Evolutionary conservation across 2,113 vertebrate genomes (phyloP).

Genomic region (Forbesichthys papilliferus): DNA sequence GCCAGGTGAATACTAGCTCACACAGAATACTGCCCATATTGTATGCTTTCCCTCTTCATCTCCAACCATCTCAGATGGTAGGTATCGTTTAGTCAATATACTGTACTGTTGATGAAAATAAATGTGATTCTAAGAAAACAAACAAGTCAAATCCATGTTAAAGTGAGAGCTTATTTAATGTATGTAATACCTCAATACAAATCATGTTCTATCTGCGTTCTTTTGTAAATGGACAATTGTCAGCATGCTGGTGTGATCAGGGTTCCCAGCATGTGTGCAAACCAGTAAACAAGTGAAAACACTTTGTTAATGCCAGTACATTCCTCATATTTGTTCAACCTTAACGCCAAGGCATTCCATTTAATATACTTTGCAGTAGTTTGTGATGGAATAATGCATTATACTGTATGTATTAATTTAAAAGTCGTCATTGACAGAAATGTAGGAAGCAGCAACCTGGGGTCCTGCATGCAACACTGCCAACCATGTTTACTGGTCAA

Average conservation of each 20-base stretch:
- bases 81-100: not conserved
- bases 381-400: constrained; percentile 12
- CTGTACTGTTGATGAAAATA: not conserved
- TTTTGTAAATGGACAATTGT: not conserved
- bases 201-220: not conserved
- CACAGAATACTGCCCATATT: not conserved
- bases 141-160: not conserved
- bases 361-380: not conserved
- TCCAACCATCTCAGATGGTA: not conserved
- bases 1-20: not conserved
- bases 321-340: not conserved
- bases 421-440: constrained; percentile 48
- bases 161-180: not conserved
- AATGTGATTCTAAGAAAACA: not conserved
- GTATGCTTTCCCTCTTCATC: not conserved
- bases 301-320: not conserved
- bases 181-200: not conserved
- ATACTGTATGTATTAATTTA: constrained; percentile 27
- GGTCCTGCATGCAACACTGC: constrained; percentile 24
- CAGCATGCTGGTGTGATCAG: not conserved
- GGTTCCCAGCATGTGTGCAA: not conserved
- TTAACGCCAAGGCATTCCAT: not conserved
- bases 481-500: constrained; percentile 57
- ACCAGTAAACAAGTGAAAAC: not conserved
- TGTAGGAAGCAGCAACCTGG: constrained; percentile 39